Base-by-base conservation (phyloP, 2,113 vertebrate genomes). In the Rissa tridactyla region DNA sequence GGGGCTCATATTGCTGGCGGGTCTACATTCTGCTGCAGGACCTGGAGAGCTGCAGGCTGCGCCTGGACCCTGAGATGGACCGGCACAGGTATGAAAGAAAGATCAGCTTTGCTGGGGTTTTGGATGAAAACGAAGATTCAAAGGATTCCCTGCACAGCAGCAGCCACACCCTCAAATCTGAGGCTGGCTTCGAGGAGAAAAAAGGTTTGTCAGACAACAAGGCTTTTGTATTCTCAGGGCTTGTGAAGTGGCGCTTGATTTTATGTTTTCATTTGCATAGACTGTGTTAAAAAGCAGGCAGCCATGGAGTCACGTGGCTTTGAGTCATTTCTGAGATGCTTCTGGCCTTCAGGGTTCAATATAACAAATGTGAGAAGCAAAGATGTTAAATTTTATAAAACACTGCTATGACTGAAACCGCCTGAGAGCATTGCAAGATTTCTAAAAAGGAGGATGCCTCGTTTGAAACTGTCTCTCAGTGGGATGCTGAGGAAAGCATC, bases 71-170 rank as follows among this genome's bases (percentile, higher is more conserved):
- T 0, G 99, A 99, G 88, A 97, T 99, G 83, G 99, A 99, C 52
- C 98, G 99, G 9, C 99, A 99, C 89, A 99, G 99, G 96, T 99
- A 99, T 70, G 99, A 99, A 94, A 99, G 99, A 97, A 99, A 99
- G 98, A 99, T 99, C 98, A 99, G 99, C 97, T 99, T 99, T 79
- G 99, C 99, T 3, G 99, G 99, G 11, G 99, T 99, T 95, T 98
- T 99, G 26, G 99, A 99, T 58, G 99, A 99, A 68, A 99, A 99
- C 0, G 98, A 98, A 97, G 99, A 99, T 52, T 98, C 99, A 13
- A 99, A 99, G 76, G 99, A 99, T 95, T 99, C 99, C 15, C 98
- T 99, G 44, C 99, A 99, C 97, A 99, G 99, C 98, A 99, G 99
- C 98, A 99, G 99, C 97, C 99, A 99, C 89, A 99, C 99, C 22